Base-by-base conservation (phyloP, 2,888 invertebrate genomes). In the Marronus borbonicus region DNA sequence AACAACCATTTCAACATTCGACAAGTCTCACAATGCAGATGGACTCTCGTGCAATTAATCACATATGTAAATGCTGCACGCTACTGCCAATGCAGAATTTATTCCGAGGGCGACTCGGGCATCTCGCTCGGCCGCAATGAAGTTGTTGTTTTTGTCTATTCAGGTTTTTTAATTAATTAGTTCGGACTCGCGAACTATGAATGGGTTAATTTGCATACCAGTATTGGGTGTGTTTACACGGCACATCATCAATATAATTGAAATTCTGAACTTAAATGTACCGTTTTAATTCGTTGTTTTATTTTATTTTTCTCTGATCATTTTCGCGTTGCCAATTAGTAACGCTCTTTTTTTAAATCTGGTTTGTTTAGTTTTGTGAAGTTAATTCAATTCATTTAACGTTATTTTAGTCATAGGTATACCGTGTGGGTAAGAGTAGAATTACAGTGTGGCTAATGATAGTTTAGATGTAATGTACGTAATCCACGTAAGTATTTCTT, bases 191-290 rank as follows among this genome's bases (percentile, higher is more conserved):
- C 58, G 36, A 58, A 72, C 72, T 72, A 72, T 72, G 72, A 72
- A 72, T 72, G 72, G 72, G 58, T 58, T 72, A 72, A 72, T 72
- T 72, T 72, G 72, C 72, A 72, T 72, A 72, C 55, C 72, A 58
- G 72, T 36, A 44, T 44, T 58, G 72, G 72, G 60, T 60, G 72
- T 72, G 72, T 72, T 72, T 72, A 36, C 72, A 72, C 58, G 58
- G 58, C 44, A 58, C 39, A 58, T 69, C 69, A 69, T 72, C 72
- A 72, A 72, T 72, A 72, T 72, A 72, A 72, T 72, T 72, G 72
- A 72, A 72, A 72, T 60, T 58, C 58, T 60, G 58, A 72, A 72
- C 58, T 55, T 72, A 58, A 72, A 58, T 20, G 58, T 58, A 24
- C 68, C 24, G 8, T 58, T 58, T 58, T 72, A 39, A 20, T 58